Evolutionary conservation across 2,797 vertebrate genomes (phyloP).

Genomic region (Vultur gryphus): DNA sequence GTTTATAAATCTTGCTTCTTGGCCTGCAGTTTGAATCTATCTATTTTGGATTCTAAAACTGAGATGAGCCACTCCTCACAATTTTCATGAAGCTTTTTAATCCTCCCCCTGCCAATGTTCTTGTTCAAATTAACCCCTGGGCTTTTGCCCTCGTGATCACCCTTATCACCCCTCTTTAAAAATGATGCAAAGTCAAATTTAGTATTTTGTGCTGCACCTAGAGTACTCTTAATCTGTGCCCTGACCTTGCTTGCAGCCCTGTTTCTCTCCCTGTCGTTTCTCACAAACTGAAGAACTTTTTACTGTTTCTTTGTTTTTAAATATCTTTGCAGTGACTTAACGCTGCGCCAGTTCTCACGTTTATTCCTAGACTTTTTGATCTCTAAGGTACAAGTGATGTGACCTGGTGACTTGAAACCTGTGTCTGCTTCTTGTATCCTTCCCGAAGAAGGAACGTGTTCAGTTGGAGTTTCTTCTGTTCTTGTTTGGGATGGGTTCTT

Average conservation of each 20-base stretch:
- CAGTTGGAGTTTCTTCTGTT: background rate
- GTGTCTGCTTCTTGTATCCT: background rate
- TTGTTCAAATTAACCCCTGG: background rate
- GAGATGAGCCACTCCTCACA: background rate
- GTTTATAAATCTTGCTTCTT: slow-evolving; percentile 16
- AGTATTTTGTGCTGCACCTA: background rate
- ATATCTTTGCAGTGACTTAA: background rate
- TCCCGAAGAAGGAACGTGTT: background rate
- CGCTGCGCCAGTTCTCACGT: background rate
- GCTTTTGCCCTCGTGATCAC: background rate
- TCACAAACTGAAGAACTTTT: background rate
- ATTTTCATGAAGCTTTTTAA: background rate
- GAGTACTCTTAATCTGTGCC: background rate
- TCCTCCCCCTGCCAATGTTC: background rate
- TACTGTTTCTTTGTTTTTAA: background rate
- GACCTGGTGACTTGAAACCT: background rate
- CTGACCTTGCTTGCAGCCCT: background rate
- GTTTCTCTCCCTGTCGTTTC: background rate
- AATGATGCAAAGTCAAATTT: background rate
- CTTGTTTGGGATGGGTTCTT: background rate
- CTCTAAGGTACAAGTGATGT: background rate
- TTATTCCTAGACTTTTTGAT: background rate
- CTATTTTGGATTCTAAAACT: background rate
- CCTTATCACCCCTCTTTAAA: background rate
- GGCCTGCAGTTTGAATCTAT: background rate